Evolutionary conservation across 2,113 vertebrate genomes (phyloP), one percentile per base, ranked within the genome.

Genomic region (Ophiodon elongatus): DNA sequence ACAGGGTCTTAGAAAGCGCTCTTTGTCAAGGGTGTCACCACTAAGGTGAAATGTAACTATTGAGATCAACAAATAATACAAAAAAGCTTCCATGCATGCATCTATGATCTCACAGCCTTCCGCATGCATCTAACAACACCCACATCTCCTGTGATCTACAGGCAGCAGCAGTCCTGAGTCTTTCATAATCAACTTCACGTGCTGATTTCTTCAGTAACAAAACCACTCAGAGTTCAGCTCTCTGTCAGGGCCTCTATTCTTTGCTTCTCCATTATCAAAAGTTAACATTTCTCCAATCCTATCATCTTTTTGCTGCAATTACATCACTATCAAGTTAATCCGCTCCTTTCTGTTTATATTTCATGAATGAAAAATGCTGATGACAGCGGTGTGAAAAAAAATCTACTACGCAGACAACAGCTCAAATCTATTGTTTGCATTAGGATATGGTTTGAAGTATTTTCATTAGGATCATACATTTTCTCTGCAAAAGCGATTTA

Each of bases 391-490:
- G 27, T 67, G 62, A 81, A 80, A 82, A 83, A 85, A 82, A 83
- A 85, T 79, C 31, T 69, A n/a, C 69, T 2, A 21, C 11, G 43
- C 47, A 72, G 59, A 62, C 80, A 68, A 79, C 54, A 63, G 66
- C 71, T 76, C 25, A 63, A 81, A 85, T 80, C 71, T 56, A 63
- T 33, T 85, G 78, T 87, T 83, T 80, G 64, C 72, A 83, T 86
- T 73, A 81, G 78, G 79, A 86, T 85, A 81, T 54, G 68, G 60
- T 91, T 82, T 85, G 35, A 83, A 86, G 79, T 64, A 85, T 85
- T 89, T 89, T 84, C 91, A 92, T 88, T 83, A 90, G 57, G 72
- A 89, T 91, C 79, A 79, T 84, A 80, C 60, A 70, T 88, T 79
- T 88, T 78, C 73, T 73, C 63, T 59, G 66, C 52, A 45, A 84